Evolutionary conservation across 2,113 vertebrate genomes (phyloP), one percentile per base, ranked within the genome.

Genomic region (Erpornis zantholeuca): DNA sequence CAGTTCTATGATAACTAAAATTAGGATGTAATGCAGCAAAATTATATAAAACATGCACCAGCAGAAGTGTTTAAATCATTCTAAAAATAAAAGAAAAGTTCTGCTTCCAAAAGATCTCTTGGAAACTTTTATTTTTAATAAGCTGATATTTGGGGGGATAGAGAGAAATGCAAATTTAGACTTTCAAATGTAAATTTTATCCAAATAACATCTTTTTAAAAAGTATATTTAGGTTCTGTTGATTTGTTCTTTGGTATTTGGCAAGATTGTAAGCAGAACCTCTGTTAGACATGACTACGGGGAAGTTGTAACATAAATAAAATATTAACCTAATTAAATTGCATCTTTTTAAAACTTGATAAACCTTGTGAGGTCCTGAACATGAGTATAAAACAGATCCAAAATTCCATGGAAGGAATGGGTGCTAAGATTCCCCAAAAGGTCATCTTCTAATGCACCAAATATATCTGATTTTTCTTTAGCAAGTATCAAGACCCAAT

Each of bases 301-400:
- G 91, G 79, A 88, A 78, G 54, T 72, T 56, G n/a, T 84, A 97
- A 80, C 50, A 77, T 96, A 96, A 95, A 96, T 95, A 96, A 96
- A 92, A 96, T 95, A 97, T 91, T 93, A 97, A 73, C 57, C 59
- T 97, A 95, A 96, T 97, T 96, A 97, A 97, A 95, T 57, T 93
- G 15, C 22, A 50, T 91, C 38, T 95, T 96, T 89, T 96, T 81
- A 35, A 97, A 75, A 82, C 90, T 88, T 86, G 69, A 91, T 76
- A 80, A 96, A 91, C 24, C 65, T 94, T 87, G 82, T 89, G 75
- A 97, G 59, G 40, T 91, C 66, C 82, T 94, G 75, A 53, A 70
- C 0, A 0, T 87, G 69, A 93, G 25, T 88, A n/a, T 70, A 72
- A 94, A 93, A 87, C 36, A 66, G 12, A 44, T 76, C 64, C 23